Evolutionary conservation across 2,113 vertebrate genomes (phyloP).

Genomic region (Bubo scandiacus): DNA sequence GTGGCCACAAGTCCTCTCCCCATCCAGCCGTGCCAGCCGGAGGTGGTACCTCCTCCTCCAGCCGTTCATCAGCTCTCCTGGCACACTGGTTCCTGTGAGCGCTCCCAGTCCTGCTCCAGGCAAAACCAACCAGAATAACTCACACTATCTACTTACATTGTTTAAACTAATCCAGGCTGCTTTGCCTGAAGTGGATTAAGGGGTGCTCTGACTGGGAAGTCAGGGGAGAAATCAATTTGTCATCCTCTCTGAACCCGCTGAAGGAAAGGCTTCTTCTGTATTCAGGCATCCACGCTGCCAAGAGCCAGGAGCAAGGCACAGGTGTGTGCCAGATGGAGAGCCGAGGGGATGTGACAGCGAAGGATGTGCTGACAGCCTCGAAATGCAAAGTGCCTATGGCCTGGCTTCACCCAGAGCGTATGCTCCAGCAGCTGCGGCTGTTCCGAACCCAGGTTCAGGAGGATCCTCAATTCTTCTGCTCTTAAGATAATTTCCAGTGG

Average conservation of each 20-base stretch:
- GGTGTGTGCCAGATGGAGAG: constrained; percentile 41
- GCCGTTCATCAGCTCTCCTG: neutral
- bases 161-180: neutral
- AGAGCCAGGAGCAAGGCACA: neutral
- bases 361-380: constrained; percentile 13
- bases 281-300: neutral
- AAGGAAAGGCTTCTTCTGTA: neutral
- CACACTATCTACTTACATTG: neutral
- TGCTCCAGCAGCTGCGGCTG: neutral
- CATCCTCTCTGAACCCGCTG: neutral
- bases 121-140: neutral
- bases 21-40: neutral
- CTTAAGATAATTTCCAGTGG: neutral
- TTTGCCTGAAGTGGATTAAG: neutral
- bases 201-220: neutral
- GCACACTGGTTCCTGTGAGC: neutral
- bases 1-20: neutral
- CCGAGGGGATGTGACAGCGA: neutral
- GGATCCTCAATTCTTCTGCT: neutral
- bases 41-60: neutral
- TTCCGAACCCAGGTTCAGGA: neutral
- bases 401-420: neutral
- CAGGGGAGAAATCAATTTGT: neutral
- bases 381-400: constrained; percentile 22
- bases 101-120: neutral